Percentiles rank a stretch among this genome's conserved stretches.
Evolutionary conservation across 2,113 vertebrate species (phyloP).

Genomic region (Cynopterus brachyotis): DNA sequence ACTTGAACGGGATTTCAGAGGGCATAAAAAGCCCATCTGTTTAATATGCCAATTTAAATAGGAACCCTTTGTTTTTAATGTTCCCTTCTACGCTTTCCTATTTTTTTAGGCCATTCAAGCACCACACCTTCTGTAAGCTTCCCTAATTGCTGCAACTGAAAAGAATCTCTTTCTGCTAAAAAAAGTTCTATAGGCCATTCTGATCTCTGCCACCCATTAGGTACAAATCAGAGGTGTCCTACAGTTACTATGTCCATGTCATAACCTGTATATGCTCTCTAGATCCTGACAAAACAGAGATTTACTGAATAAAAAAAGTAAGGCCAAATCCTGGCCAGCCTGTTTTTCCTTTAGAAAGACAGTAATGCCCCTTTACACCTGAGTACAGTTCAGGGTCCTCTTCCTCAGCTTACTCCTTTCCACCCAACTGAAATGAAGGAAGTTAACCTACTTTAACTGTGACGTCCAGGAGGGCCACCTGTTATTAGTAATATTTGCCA

Average conservation of each 20-base stretch:
- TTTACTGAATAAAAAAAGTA: neutral
- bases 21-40: neutral
- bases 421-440: neutral
- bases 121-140: neutral
- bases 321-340: neutral
- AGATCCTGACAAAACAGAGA: neutral
- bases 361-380: neutral
- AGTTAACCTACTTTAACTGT: neutral
- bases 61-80: neutral
- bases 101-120: neutral
- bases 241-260: neutral
- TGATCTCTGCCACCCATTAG: neutral
- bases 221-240: neutral
- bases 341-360: constrained; percentile 8
- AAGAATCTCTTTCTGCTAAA: constrained; percentile 3
- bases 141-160: neutral
- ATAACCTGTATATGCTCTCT: neutral
- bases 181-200: neutral
- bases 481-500: neutral
- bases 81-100: neutral
- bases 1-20: neutral
- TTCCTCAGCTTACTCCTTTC: neutral
- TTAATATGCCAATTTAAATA: neutral
- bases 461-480: neutral
- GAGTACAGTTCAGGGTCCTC: neutral